Conservation (phyloP, 2,888 invertebrate species). For the Thymelicus lineola region DNA sequence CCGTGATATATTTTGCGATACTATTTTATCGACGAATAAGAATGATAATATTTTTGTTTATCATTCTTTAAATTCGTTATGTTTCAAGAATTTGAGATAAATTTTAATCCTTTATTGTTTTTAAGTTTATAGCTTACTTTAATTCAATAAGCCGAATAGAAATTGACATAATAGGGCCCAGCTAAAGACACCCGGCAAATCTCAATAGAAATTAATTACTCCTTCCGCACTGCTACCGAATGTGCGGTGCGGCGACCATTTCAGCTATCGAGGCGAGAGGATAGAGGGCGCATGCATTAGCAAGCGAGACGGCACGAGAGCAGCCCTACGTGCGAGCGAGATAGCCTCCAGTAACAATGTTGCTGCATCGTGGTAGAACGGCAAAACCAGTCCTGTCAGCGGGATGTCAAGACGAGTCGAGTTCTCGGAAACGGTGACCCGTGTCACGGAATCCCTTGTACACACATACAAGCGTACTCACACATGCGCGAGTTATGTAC, state of each 20-base stretch:
- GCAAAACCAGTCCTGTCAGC: conserved; percentile 85
- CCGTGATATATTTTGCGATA: no score
- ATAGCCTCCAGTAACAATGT: conserved; percentile 68
- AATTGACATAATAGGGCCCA: conserved; percentile 38
- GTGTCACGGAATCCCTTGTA: conserved; percentile 84
- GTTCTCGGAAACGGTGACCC: conserved; percentile 84
- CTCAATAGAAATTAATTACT: conserved; percentile 74
- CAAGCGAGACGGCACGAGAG: conserved; percentile 54
- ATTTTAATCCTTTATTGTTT: no score
- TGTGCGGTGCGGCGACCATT: conserved; percentile 69
- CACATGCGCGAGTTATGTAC: conserved; percentile 41
- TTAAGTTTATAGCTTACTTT: not conserved
- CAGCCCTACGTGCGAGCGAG: conserved; percentile 57
- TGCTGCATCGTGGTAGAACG: conserved; percentile 71
- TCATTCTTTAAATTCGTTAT: no score
- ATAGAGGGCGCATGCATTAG: conserved; percentile 79
- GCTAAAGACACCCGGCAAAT: conserved; percentile 46
- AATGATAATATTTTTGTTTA: not conserved
- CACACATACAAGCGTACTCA: conserved; percentile 60
- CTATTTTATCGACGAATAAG: no score
- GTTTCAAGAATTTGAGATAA: not conserved
- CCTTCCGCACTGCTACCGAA: conserved; percentile 77
- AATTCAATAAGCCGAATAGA: conserved; percentile 38
- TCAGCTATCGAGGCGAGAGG: conserved; percentile 75
- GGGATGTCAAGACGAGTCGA: conserved; percentile 82